Base-by-base conservation (phyloP, 2,113 vertebrate species). In the Spheniscus mendiculus region DNA sequence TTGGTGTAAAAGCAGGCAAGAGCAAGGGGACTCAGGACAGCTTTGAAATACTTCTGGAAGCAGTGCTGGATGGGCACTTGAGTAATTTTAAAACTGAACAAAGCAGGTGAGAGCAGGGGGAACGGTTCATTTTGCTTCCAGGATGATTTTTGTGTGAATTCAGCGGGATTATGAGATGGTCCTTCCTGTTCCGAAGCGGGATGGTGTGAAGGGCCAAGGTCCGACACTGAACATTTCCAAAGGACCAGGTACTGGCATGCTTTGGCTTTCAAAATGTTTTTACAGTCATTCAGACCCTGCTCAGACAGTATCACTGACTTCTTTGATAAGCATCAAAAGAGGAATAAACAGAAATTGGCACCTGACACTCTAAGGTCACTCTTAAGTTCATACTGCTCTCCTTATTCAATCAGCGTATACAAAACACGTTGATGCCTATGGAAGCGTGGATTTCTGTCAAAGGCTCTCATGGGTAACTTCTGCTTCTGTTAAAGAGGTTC, bases 351-450 rank as follows among this genome's bases (percentile, higher is more conserved):
- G 44, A 56, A 92, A 85, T 19, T 74, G 66, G 40, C 59, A 70
- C 34, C 32, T 73, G 79, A 50, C 26, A 44, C 32, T 6, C 6
- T 29, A n/a, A 40, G 29, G 27, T 36, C 67, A 23, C 71, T 65
- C 23, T 17, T 22, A 29, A 80, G 47, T 71, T 87, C 38, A 25
- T 26, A 11, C 6, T 29, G 22, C 32, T 89, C 13, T 87, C 42
- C 45, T 56, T 67, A 65, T 26, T 83, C 44, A 27, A 14, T 19
- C 26, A 32, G 15, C 0, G 0, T 5, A 18, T 34, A 45, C 34
- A 44, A 26, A 55, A 55, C 20, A 38, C 0, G 0, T 13, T 4
- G 2, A 27, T 74, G 62, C 34, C 58, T 36, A 0, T 11, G 36
- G 73, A 74, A 69, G 22, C 2, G 2, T 15, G 45, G 20, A 70